Evolutionary conservation across 2,113 vertebrate species (phyloP).

Genomic region (Gnathonemus longibarbis): DNA sequence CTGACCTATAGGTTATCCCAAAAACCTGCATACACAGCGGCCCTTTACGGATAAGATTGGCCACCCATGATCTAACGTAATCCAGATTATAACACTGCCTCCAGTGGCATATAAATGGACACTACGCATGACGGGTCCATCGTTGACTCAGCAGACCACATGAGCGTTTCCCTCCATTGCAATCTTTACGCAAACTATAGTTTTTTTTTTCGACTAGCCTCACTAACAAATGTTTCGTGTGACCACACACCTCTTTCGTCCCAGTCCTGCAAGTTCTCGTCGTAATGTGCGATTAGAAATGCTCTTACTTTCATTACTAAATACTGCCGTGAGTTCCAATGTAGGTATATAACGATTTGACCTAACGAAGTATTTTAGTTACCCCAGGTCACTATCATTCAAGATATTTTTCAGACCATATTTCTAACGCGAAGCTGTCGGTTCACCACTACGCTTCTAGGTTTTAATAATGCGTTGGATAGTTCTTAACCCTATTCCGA

Average conservation of each 20-base stretch:
- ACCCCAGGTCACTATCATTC: not conserved
- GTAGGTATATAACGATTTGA: not conserved
- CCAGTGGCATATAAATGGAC: not conserved
- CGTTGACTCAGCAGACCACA: not conserved
- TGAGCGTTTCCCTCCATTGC: not conserved
- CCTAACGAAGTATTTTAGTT: not conserved
- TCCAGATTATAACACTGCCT: not conserved
- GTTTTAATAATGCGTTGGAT: not conserved
- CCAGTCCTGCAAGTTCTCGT: not conserved
- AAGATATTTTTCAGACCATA: slow-evolving; percentile 9
- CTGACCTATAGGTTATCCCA: no score
- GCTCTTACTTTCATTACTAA: slow-evolving; percentile 4
- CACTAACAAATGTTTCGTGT: not conserved
- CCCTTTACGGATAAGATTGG: no score
- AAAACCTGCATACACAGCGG: no score
- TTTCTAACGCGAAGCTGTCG: not conserved
- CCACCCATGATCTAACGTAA: not conserved
- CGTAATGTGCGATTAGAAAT: not conserved
- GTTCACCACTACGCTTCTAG: not conserved
- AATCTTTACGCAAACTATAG: slow-evolving; percentile 1
- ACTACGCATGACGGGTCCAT: not conserved
- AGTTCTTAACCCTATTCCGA: not conserved
- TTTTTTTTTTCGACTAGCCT: not conserved
- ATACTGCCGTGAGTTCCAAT: not conserved
- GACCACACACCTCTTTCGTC: not conserved